Evolutionary conservation across 1,140 invertebrate genomes (phyloP), one percentile per base, ranked within the genome.

Genomic region (Grapholita molesta): DNA sequence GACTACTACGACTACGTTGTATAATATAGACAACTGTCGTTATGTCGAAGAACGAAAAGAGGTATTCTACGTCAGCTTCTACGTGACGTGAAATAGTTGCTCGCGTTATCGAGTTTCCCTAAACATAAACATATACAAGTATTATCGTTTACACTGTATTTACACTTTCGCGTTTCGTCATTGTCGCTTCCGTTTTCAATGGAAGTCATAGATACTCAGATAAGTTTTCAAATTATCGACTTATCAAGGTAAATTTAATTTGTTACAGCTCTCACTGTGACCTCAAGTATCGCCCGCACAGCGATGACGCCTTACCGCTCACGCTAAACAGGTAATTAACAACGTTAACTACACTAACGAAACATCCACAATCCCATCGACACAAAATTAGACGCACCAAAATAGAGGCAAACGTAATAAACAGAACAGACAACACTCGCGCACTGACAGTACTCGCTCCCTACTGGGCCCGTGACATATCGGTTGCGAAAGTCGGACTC

Each of bases 381-480:
- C 68, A 83, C 85, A 66, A 75, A 87, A 88, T 89, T 90, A 90
- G 85, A 75, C 32, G 78, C 81, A 80, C 86, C 70, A 80, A 88
- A 88, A 90, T 88, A 88, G 81, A 85, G 79, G 52, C 61, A 80
- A 78, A 80, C 80, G 78, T 79, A 72, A 79, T 78, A 75, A 74
- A 71, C 57, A 70, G 61, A 67, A 67, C 67, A 70, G 71, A 57
- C 76, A 79, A 81, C 74, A 30, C 65, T 42, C 38, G 71, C 75
- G 48, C 75, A 80, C 74, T 69, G 70, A 77, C 64, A 24, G 78
- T 69, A 77, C 70, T 70, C 33, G 61, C 69, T 68, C 68, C 64
- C 64, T 65, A 61, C 55, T 61, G 55, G 55, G 55, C 55, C 12
- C 25, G 55, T 61, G 24, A 30, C 12, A 61, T 61, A 61, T 61